Conservation (phyloP, 2,113 vertebrate genomes). For the Lanius collurio region DNA sequence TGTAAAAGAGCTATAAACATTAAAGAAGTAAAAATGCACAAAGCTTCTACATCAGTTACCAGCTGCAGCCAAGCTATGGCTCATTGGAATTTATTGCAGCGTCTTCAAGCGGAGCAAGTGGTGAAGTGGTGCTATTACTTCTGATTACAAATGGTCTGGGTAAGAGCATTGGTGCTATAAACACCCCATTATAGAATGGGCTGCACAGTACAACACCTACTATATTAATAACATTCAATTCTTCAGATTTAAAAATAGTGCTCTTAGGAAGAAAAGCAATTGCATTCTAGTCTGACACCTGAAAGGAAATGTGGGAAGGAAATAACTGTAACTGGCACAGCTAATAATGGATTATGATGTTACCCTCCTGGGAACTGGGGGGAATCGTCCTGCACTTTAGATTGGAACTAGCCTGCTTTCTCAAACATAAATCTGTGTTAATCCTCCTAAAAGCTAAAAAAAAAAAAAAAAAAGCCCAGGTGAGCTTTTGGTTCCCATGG, state of each 20-base stretch:
- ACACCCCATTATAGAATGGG: constrained; percentile 22
- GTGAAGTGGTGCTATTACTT: constrained; percentile 45
- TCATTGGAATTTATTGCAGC: constrained; percentile 52
- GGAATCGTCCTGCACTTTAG: constrained; percentile 12
- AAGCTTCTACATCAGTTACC: background rate
- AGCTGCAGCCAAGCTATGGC: constrained; percentile 23
- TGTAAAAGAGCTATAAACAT: constrained; percentile 47
- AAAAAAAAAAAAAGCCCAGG: background rate
- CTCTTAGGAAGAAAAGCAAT: constrained; percentile 44
- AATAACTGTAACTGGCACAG: constrained; percentile 47
- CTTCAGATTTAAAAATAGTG: constrained; percentile 33
- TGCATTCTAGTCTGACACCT: constrained; percentile 24
- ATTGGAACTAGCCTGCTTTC: constrained; percentile 17
- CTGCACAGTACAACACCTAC: constrained; percentile 24
- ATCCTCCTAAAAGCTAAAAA: background rate
- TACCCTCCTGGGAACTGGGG: background rate
- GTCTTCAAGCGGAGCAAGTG: constrained; percentile 27
- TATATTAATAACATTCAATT: constrained; percentile 18
- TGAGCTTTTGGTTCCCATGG: background rate
- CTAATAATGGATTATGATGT: constrained; percentile 46
- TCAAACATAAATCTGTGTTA: background rate
- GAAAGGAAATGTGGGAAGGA: constrained; percentile 58
- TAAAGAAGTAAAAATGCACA: constrained; percentile 38
- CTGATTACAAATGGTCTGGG: constrained; percentile 40
- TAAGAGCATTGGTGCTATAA: constrained; percentile 27